Base-by-base conservation (phyloP, 2,113 vertebrate species). In the Paedocypris sp. region DNA sequence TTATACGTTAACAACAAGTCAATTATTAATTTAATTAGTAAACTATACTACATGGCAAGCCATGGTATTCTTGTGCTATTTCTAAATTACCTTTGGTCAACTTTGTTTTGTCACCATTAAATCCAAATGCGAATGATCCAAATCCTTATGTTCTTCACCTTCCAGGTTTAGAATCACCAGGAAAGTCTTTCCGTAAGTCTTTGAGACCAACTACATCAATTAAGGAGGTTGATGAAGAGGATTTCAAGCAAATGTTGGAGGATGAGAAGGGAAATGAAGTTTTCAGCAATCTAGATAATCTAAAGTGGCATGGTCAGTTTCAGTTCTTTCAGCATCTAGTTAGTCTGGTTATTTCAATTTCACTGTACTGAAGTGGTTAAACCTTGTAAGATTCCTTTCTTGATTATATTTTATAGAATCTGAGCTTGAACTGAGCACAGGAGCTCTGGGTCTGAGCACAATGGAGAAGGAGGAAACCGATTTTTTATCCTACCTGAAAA, bases 401-500 rank as follows among this genome's bases (percentile, higher is more conserved):
- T n/a, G n/a, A n/a, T n/a, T n/a, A n/a, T n/a, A n/a, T 1, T 39
- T 77, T 31, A 25, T 82, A 59, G 71, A 74, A 33, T 83, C 82
- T 64, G 85, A 80, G 6, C 64, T 82, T 52, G 75, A 63, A 60
- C 76, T 63, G 23, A 82, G 54, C 60, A 3, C 60, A 0, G 0
- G 66, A 1, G 77, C 35, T 32, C 16, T 76, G 69, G 90, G 89
- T 45, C 31, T 94, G 74, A 90, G 94, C 75, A 91, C 90, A 4
- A 86, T 89, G 70, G 92, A 97, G 52, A 78, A 90, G 69, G 85
- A 92, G 59, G 93, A 93, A 72, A 83, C 84, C 1, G 59, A 67
- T n/a, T 90, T 98, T 77, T 94, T 96, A 70, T 81, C 86, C 19
- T 81, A 76, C 19, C 80, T 95, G 4, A 89, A 94, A 65, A 84